Base-by-base conservation (phyloP, 2,797 vertebrate species). In the Heteromormyrus szaboi region DNA sequence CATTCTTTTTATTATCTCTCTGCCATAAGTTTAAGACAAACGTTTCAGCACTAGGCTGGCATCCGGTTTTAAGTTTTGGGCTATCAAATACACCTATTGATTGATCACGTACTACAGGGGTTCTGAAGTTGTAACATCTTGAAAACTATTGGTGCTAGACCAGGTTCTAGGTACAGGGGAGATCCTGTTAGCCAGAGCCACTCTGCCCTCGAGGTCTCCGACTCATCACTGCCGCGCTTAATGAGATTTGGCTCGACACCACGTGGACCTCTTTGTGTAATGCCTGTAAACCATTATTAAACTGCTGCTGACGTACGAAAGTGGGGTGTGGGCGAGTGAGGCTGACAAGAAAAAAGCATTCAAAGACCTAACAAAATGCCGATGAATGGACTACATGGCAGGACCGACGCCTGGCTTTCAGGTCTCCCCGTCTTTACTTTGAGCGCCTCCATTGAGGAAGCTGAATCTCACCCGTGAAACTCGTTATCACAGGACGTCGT, bases 1-100 rank as follows among this genome's bases (percentile, higher is more conserved):
- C 14, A 33, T 72, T 37, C 12, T 72, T 72, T 72, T 72, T 37
- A 72, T 72, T 72, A 33, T 14, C 33, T 72, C 65, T 41, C 68
- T 17, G 33, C 14, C 54, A 17, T 37, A 29, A 41, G 29, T 76
- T 88, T 22, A 54, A 56, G n/a, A 83, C 44, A 81, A 76, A 76
- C 5, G 2, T 76, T 41, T 76, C 14, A 7, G 14, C 33, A 76
- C 14, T 41, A 0, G 68, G 88, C 76, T 9, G n/a, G 44, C 68
- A 44, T 29, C 56, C 37, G 37, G 54, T 89, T 89, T 90, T 76
- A 90, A 92, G 56, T 41, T 83, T 85, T 85, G 81, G 89, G 51
- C 12, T 62, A 51, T 79, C 85, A 79, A 87, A 88, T 86, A 90
- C 1, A 50, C 86, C 87, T 76, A 72, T 91, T 87, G 85, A 25